These are phyloP conservation scores for Dolomedes plantarius DNA, from an alignment of 2,888 invertebrate genomes.

Conservation along the genomic window DNA sequence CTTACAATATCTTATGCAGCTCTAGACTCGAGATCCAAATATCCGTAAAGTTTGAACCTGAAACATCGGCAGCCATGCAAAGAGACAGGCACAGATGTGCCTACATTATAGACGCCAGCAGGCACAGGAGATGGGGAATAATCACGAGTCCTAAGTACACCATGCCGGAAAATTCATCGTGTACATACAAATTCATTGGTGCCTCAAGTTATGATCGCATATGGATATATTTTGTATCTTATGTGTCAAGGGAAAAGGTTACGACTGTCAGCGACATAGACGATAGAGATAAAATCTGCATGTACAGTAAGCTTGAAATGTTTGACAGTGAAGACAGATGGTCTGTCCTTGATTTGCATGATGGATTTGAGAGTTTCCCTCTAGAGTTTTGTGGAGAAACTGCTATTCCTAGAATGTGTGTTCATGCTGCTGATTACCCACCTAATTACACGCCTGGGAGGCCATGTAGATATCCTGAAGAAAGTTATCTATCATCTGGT, in stretches of 20 bases:
- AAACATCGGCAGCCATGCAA: slow-evolving; percentile 73
- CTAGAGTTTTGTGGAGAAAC: slow-evolving; percentile 80
- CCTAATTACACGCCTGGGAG: slow-evolving; percentile 72
- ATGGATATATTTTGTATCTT: slow-evolving; percentile 92
- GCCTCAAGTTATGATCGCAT: slow-evolving; percentile 77
- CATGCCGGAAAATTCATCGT: slow-evolving; percentile 88
- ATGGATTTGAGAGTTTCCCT: slow-evolving; percentile 78
- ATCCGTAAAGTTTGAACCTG: slow-evolving; percentile 84
- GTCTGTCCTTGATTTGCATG: slow-evolving; percentile 76
- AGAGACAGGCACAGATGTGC: slow-evolving; percentile 72
- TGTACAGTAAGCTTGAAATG: slow-evolving; percentile 71
- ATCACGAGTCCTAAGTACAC: slow-evolving; percentile 78
- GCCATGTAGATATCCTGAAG: slow-evolving; percentile 77
- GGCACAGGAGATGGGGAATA: slow-evolving; percentile 59
- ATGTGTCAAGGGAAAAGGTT: slow-evolving; percentile 81
- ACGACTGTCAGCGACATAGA: slow-evolving; percentile 74
- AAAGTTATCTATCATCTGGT: slow-evolving; percentile 87
- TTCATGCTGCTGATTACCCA: slow-evolving; percentile 73
- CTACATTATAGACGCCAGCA: slow-evolving; percentile 65
- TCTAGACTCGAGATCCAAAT: slow-evolving; percentile 85
- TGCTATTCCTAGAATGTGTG: slow-evolving; percentile 74
- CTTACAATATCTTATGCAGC: slow-evolving; percentile 87
- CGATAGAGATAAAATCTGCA: slow-evolving; percentile 63
- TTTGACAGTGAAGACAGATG: slow-evolving; percentile 63
- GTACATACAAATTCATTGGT: slow-evolving; percentile 85